A percentile compares a stretch with the other conserved stretches of the same genome.
phyloP scores from a whole-genome alignment of 2,888 invertebrate genomes.

The Meta bourneti region DNA sequence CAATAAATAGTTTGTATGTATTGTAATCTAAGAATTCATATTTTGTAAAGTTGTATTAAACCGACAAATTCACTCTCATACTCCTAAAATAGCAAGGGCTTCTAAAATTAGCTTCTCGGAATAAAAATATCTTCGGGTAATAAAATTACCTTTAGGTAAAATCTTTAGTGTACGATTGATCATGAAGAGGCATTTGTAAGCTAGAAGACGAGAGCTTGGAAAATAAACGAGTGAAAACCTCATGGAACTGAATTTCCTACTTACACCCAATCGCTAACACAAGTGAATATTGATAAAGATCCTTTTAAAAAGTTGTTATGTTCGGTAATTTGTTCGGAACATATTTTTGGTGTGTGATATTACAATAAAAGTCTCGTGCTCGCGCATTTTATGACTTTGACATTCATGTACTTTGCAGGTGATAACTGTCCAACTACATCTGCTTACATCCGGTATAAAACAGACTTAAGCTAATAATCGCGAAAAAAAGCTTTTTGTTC shows the following conservation, averaged over 20 bases:
- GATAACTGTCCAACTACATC: slow-evolving; percentile 63
- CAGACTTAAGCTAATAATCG: slow-evolving; percentile 72
- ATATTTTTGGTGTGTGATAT: slow-evolving; percentile 24
- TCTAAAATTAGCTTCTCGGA: slow-evolving; percentile 22
- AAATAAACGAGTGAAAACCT: background rate
- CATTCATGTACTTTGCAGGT: slow-evolving; percentile 73
- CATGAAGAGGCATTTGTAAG: background rate
- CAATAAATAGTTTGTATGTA: slow-evolving; percentile 18
- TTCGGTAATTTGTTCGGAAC: slow-evolving; percentile 60
- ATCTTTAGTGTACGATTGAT: background rate
- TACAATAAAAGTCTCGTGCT: slow-evolving; percentile 52
- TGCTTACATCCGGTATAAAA: slow-evolving; percentile 70
- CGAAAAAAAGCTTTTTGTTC: slow-evolving; percentile 69
- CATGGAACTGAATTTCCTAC: background rate
- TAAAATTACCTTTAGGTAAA: background rate
- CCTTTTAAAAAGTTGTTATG: slow-evolving; percentile 25
- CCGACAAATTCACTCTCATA: slow-evolving; percentile 1
- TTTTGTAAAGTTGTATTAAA: background rate
- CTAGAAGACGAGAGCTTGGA: background rate
- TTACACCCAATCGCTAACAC: slow-evolving; percentile 17
- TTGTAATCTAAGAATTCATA: slow-evolving; percentile 25
- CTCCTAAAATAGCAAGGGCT: slow-evolving; percentile 20
- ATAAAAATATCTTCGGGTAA: slow-evolving; percentile 22
- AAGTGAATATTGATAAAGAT: background rate
- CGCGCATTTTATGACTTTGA: slow-evolving; percentile 65